Evolutionary conservation across 2,888 invertebrate species (phyloP).

Genomic region (Idaea dimidiata): DNA sequence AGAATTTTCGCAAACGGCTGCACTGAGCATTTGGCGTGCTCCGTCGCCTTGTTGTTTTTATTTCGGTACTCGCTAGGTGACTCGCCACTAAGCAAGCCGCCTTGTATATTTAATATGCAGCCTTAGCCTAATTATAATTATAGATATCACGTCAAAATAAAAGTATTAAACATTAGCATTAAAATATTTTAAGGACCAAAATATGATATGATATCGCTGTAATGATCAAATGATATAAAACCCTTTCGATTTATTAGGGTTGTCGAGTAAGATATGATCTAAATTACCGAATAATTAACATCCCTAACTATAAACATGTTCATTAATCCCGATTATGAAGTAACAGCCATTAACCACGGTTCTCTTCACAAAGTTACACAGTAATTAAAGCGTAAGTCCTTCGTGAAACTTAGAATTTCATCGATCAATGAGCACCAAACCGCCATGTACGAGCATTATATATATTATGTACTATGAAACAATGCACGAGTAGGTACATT

Average conservation of each 20-base stretch:
- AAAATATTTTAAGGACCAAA: neutral
- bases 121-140: too few species aligned
- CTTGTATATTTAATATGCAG: too few species aligned
- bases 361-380: neutral
- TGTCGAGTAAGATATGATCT: neutral
- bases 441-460: neutral
- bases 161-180: neutral
- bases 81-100: too few species aligned
- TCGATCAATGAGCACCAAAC: neutral
- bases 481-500: neutral
- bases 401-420: neutral
- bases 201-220: neutral
- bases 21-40: too few species aligned
- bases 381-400: conserved; percentile 1
- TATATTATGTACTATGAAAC: neutral
- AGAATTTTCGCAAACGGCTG: too few species aligned
- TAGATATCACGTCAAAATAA: too few species aligned
- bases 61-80: too few species aligned
- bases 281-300: neutral
- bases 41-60: too few species aligned
- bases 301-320: neutral
- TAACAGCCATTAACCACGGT: conserved; percentile 1
- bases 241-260: neutral
- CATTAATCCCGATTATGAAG: neutral
- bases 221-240: neutral